Evolutionary conservation across 2,797 vertebrate genomes (phyloP).

Genomic region (Coregonus ussuriensis): DNA sequence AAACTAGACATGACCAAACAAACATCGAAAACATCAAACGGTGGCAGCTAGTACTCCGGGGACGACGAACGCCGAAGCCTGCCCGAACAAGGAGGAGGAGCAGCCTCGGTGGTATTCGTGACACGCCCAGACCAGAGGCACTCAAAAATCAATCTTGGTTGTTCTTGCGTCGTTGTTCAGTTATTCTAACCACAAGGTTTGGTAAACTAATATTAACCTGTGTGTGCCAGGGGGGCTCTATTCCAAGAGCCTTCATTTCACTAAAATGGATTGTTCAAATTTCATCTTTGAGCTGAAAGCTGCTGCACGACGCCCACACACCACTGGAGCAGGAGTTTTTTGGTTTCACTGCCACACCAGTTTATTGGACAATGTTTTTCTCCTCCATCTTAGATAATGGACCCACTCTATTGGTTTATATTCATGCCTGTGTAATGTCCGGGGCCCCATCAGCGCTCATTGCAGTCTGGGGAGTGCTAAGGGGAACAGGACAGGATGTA

Average conservation of each 20-base stretch:
- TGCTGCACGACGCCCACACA: not conserved
- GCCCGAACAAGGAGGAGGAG: too few species aligned
- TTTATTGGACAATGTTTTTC: not conserved
- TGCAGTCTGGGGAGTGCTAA: constrained; percentile 1
- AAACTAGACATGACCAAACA: too few species aligned
- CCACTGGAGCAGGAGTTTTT: not conserved
- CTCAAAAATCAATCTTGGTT: not conserved
- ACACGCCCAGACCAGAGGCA: not conserved
- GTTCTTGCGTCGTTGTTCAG: not conserved
- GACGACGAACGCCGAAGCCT: too few species aligned
- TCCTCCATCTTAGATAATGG: not conserved
- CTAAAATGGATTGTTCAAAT: not conserved
- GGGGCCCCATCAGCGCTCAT: not conserved
- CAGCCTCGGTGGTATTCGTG: too few species aligned
- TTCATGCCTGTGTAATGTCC: not conserved
- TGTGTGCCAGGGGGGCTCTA: not conserved
- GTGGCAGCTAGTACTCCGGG: too few species aligned
- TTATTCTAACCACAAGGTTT: not conserved
- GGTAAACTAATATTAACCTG: not conserved
- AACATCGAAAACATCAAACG: too few species aligned
- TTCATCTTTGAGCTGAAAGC: constrained; percentile 2
- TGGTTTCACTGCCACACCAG: not conserved
- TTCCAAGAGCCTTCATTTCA: not conserved
- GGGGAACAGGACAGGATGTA: constrained; percentile 2
- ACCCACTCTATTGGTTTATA: constrained; percentile 3